A percentile compares a stretch with the other conserved stretches of the same genome.
Evolutionary conservation across 1,140 invertebrate species (phyloP).

Genomic region (Diuraphis noxia): DNA sequence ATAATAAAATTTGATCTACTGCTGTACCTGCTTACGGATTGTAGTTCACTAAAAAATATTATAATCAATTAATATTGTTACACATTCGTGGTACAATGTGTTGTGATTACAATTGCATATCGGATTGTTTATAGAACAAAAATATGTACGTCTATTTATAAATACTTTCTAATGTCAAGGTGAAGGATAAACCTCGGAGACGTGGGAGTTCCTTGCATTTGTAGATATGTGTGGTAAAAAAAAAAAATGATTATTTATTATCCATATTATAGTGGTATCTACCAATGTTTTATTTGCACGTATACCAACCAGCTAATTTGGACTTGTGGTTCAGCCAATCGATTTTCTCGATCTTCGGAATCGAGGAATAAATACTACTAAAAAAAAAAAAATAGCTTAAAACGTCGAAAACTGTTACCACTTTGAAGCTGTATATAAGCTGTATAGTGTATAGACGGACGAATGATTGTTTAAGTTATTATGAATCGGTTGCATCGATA

Average conservation of each 20-base stretch:
- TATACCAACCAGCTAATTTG: neutral
- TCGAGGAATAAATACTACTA: neutral
- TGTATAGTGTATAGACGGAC: neutral
- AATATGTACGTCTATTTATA: neutral
- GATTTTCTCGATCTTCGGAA: neutral
- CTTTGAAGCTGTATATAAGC: neutral
- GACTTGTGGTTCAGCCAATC: neutral
- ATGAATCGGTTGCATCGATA: too few species aligned
- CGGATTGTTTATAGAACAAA: neutral
- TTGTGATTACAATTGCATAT: neutral
- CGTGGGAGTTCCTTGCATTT: neutral
- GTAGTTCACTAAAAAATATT: too few species aligned
- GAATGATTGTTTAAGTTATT: neutral
- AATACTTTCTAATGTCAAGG: slow-evolving; percentile 23
- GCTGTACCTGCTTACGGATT: too few species aligned
- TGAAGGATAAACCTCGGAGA: neutral
- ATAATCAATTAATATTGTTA: neutral
- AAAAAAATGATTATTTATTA: neutral
- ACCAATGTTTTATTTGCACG: neutral
- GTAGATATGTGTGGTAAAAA: too few species aligned
- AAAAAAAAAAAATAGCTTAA: too few species aligned
- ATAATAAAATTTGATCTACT: too few species aligned
- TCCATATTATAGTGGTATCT: neutral
- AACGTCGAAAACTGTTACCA: neutral
- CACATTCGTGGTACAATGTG: neutral